These are phyloP conservation scores for Pycnonotus jocosus DNA, from an alignment of 2,113 vertebrate genomes.

Conservation along the genomic window DNA sequence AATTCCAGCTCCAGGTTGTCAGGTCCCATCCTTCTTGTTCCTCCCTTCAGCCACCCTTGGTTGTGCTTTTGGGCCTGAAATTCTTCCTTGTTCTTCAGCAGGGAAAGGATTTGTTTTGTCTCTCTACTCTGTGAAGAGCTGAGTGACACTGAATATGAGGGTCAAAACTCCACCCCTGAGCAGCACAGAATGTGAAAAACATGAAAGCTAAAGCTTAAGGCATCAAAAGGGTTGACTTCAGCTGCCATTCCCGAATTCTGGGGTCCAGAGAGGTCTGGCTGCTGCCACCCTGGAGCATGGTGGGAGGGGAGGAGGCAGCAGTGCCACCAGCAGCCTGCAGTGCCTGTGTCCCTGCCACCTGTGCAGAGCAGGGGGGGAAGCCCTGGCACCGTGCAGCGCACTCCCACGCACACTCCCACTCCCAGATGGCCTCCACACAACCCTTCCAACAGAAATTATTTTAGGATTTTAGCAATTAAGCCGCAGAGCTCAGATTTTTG, in stretches of 20 bases:
- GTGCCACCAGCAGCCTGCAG: background rate
- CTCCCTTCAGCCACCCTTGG: background rate
- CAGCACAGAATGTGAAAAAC: background rate
- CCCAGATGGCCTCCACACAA: background rate
- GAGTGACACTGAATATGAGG: accelerated
- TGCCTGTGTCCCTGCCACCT: background rate
- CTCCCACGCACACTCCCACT: background rate
- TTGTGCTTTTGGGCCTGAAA: background rate
- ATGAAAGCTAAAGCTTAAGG: background rate
- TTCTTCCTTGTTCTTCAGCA: background rate
- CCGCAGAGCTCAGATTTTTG: background rate
- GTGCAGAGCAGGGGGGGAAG: background rate
- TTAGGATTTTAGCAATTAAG: background rate
- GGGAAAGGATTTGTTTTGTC: background rate
- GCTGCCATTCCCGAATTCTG: accelerated
- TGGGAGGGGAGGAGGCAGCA: background rate
- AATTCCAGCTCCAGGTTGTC: background rate
- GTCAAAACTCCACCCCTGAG: background rate
- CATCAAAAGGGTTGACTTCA: background rate
- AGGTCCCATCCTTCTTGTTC: background rate
- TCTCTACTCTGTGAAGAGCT: background rate
- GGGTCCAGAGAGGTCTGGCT: background rate
- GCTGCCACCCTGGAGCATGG: background rate
- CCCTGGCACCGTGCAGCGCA: background rate
- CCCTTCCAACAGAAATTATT: background rate